Evolutionary conservation across 2,888 invertebrate genomes (phyloP), one percentile per base, ranked within the genome.

Genomic region (Notodonta dromedarius): DNA sequence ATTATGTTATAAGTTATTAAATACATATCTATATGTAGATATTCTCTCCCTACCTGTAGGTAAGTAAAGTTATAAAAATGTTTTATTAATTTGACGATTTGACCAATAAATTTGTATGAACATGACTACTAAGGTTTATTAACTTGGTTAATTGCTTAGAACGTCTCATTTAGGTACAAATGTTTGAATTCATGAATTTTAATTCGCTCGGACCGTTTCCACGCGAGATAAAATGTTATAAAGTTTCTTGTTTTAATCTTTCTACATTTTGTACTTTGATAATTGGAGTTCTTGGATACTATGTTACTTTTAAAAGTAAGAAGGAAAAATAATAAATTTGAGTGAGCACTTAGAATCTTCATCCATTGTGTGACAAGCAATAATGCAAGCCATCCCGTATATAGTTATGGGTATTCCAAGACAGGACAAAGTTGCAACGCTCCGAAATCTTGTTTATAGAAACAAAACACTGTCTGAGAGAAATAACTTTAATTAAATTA

Each of bases 401-500:
- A 35, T 35, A 16, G 7, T 52, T n/a, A 46, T n/a, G 0, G 4
- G 0, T 6, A 46, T 46, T 16, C 9, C 16, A 16, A 62, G 55
- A 67, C 53, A 53, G 60, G 59, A 74, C 78, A 76, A 69, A 78
- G 80, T 83, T 80, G 83, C 79, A 73, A 56, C 65, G 61, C 73
- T 66, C 54, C 67, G 63, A 62, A 73, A 76, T 80, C 75, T 76
- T 77, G 77, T 84, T 84, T 83, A 83, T 82, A 71, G 71, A 67
- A 42, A 16, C 64, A 69, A 63, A 65, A 78, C 75, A 76, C 73
- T 68, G 73, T 73, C 74, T 62, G 73, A 63, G 69, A 78, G 78
- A 70, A 78, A 78, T 81, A 82, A 78, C 74, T 77, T 88, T 86
- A 87, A 89, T 89, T 88, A 88, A 90, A 90, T 90, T 87, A 84